A percentile compares a stretch with the other conserved stretches of the same genome.
Evolutionary conservation across 2,797 vertebrate genomes (phyloP).

Genomic region (Neopelma chrysocephalum): DNA sequence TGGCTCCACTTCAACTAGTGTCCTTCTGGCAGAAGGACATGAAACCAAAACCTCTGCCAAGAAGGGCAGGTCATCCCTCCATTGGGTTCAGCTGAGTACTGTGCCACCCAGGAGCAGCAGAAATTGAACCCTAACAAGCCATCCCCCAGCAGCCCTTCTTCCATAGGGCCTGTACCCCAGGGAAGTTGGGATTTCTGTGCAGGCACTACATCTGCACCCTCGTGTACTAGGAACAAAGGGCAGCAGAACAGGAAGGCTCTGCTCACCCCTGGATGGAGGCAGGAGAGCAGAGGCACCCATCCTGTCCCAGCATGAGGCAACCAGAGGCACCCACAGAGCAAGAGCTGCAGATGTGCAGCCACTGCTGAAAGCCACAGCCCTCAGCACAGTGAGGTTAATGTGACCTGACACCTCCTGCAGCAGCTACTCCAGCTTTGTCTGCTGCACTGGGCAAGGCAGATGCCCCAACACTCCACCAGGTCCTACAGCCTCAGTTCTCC

Average conservation of each 20-base stretch:
- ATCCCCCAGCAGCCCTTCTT: neutral
- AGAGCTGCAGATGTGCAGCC: neutral
- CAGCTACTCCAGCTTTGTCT: neutral
- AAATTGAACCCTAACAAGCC: neutral
- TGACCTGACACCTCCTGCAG: neutral
- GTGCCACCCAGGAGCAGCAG: neutral
- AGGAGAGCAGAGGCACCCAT: neutral
- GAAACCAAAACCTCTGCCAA: neutral
- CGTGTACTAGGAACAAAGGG: neutral
- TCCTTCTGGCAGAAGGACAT: neutral
- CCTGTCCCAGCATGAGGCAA: neutral
- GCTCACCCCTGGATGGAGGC: neutral
- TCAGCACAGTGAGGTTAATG: fast-evolving
- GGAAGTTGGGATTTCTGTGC: neutral
- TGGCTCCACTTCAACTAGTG: neutral
- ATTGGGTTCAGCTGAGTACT: neutral
- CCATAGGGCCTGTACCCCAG: neutral
- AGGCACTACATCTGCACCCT: neutral
- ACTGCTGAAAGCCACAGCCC: neutral
- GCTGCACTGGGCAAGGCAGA: neutral
- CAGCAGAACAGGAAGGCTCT: neutral
- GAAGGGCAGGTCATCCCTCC: neutral
- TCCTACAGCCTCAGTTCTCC: neutral
- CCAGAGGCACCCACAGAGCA: neutral
- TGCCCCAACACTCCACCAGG: neutral